Evolutionary conservation across 2,797 vertebrate species (phyloP).

Genomic region (Potorous gilbertii): DNA sequence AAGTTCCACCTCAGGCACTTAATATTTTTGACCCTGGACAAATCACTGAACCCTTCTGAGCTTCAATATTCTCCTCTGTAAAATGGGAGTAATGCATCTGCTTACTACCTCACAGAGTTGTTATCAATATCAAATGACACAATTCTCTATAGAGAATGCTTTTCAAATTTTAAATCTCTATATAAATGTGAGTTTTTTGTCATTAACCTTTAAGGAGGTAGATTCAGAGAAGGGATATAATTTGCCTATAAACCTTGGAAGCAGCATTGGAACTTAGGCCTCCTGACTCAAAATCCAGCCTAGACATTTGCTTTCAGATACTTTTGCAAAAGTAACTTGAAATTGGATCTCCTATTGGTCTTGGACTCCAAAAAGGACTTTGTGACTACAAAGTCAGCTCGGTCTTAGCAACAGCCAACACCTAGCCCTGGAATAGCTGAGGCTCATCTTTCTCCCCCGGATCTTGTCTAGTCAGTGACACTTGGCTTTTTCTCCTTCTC

Average conservation of each 20-base stretch:
- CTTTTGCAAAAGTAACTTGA: conserved; percentile 57
- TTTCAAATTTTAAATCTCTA: neutral
- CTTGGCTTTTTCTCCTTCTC: conserved; percentile 59
- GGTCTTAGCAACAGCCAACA: conserved; percentile 72
- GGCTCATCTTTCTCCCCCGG: conserved; percentile 21
- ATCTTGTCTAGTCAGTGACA: conserved; percentile 18
- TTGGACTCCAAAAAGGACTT: conserved; percentile 64
- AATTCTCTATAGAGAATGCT: neutral
- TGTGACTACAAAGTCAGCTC: conserved; percentile 58
- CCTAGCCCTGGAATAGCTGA: conserved; percentile 38
- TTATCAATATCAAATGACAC: neutral
- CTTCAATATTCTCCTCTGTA: neutral
- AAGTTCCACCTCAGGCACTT: neutral
- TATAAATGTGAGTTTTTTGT: neutral
- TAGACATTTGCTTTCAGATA: conserved; percentile 67
- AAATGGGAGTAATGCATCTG: neutral
- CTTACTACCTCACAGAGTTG: neutral
- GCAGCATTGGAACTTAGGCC: neutral
- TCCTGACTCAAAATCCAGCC: neutral
- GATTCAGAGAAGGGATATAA: neutral
- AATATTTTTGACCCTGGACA: neutral
- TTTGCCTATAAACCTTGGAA: neutral
- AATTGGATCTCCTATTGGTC: conserved; percentile 57
- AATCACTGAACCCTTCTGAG: neutral
- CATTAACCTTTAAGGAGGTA: neutral